Evolutionary conservation across 1,140 invertebrate genomes (phyloP), one percentile per base, ranked within the genome.

Genomic region (Drosophila orena): DNA sequence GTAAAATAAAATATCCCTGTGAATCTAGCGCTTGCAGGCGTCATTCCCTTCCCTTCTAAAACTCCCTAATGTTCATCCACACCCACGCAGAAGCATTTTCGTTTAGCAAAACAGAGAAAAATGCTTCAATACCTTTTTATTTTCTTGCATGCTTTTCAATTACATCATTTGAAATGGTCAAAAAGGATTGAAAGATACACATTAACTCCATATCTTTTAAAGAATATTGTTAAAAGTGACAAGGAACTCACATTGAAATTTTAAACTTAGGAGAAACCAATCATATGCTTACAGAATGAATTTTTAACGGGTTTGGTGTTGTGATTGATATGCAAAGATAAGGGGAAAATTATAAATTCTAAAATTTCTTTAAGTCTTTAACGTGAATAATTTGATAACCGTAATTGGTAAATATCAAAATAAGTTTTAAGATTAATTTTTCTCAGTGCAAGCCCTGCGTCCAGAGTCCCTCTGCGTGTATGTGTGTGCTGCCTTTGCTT

Each of bases 1-100:
- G 68, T 88, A 73, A 83, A 89, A 89, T 84, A 77, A 90, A 89
- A 90, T 80, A 89, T 80, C 68, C 79, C 64, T 78, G 78, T 71
- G 81, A 85, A 85, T 69, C 66, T 69, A 58, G 75, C 81, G 81
- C 74, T 86, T 83, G 76, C 83, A 86, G 75, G 70, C 83, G 58
- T 52, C 64, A 34, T 46, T 46, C 27, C 71, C 40, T 47, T 1
- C 4, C 52, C 40, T 14, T 44, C 30, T 24, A 27, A 52, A 57
- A 55, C 42, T 70, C 20, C 65, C 65, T 71, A 71, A 71, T 71
- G 68, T 70, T 57, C 43, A 30, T 70, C 50, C 64, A 70, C 43
- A 70, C 49, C 66, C 43, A 69, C 35, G 53, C 37, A 59, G 42
- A 58, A 15, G 24, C 53, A 61, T 61, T 61, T 61, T 61, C 37